Evolutionary conservation across 1,140 invertebrate genomes (phyloP).

Genomic region (Pantala flavescens): DNA sequence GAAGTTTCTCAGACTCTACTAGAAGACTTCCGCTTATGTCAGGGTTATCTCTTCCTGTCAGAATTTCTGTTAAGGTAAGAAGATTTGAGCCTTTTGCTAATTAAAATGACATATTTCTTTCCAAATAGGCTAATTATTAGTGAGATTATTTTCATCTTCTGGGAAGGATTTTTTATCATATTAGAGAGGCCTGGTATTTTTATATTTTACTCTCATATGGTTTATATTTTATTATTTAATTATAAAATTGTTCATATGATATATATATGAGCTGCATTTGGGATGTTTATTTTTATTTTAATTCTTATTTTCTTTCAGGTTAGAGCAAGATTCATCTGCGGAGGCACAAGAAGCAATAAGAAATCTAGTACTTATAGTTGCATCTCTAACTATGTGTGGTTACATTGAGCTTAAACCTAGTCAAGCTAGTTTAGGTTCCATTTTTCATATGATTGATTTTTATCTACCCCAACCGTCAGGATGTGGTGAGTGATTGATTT

Average conservation of each 20-base stretch:
- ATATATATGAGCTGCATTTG: slow-evolving; percentile 20
- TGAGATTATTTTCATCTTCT: slow-evolving; percentile 18
- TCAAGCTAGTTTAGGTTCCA: slow-evolving; percentile 70
- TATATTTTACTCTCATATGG: too few relatives aligned
- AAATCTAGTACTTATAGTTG: slow-evolving; percentile 85
- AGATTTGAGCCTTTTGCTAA: too few relatives aligned
- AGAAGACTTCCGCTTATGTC: slow-evolving; percentile 89
- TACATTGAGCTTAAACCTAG: slow-evolving; percentile 78
- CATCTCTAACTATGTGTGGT: slow-evolving; percentile 88
- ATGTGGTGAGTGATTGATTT: slow-evolving; percentile 48
- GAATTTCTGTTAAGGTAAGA: slow-evolving; percentile 87
- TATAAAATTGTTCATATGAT: too few relatives aligned
- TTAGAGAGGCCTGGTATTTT: too few relatives aligned
- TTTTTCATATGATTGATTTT: slow-evolving; percentile 91
- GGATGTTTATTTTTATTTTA: slow-evolving; percentile 24
- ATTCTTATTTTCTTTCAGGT: slow-evolving; percentile 37
- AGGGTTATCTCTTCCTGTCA: slow-evolving; percentile 89
- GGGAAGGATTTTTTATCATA: slow-evolving; percentile 21
- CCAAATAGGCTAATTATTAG: background rate
- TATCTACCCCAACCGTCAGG: slow-evolving; percentile 79
- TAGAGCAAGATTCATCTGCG: slow-evolving; percentile 62
- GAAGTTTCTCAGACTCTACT: slow-evolving; percentile 87
- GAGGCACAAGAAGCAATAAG: slow-evolving; percentile 81
- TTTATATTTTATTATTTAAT: too few relatives aligned
- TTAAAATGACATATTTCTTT: too few relatives aligned